A percentile compares a stretch with the other conserved stretches of the same genome.
These are phyloP conservation scores for Gnathonemus echidnorhynchus DNA, from an alignment of 2,113 vertebrate genomes.

Conservation along the genomic window DNA sequence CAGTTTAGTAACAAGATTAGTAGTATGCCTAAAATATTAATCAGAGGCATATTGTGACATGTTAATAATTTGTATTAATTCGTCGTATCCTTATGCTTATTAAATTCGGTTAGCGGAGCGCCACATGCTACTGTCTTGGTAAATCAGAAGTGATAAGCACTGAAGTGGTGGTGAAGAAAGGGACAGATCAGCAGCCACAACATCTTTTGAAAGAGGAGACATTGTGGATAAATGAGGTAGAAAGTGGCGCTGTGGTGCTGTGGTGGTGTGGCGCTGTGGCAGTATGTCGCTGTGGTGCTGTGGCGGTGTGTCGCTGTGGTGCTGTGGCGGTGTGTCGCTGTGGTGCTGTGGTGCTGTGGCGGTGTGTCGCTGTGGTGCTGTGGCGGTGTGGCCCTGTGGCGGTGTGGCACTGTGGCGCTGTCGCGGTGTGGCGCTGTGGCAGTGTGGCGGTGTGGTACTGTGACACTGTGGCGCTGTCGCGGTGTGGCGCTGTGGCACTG, in stretches of 20 bases:
- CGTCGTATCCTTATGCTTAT: background rate
- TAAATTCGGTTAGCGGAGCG: background rate
- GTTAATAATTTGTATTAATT: background rate
- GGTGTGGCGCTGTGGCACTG: background rate
- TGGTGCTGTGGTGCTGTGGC: too few species aligned
- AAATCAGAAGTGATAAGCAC: background rate
- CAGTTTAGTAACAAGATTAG: background rate
- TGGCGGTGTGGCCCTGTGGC: too few species aligned
- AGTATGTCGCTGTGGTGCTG: rapidly evolving
- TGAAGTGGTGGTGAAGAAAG: background rate
- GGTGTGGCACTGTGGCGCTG: background rate
- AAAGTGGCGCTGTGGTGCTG: background rate
- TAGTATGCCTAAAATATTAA: background rate
- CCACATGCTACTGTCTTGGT: background rate
- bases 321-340: too few species aligned
- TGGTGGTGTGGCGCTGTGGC: background rate
- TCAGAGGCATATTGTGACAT: background rate
- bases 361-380: too few species aligned
- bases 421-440: background rate
- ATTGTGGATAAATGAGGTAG: background rate
- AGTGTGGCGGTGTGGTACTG: background rate
- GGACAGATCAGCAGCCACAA: background rate
- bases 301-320: too few species aligned
- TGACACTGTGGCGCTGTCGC: background rate
- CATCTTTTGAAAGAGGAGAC: background rate